phyloP scores from a whole-genome alignment of 2,113 vertebrate genomes.

The Perca flavescens region DNA sequence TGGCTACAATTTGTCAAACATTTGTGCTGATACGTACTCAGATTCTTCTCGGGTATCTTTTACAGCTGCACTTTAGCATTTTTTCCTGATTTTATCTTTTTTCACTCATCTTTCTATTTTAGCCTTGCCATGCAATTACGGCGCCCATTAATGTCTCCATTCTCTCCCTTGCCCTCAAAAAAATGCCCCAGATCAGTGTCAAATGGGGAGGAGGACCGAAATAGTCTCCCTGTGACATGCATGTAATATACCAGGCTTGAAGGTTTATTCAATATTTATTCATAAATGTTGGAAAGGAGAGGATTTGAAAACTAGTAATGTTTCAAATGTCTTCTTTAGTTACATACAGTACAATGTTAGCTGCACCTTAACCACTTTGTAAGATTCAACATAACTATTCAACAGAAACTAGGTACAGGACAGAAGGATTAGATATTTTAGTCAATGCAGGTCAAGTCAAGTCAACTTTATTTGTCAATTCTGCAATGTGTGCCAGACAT shows the following conservation, averaged over 20 bases:
- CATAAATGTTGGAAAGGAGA: conserved; percentile 57
- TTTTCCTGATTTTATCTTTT: conserved; percentile 72
- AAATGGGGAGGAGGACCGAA: conserved; percentile 62
- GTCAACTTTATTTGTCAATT: too few relatives aligned
- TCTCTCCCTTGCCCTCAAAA: conserved; percentile 62
- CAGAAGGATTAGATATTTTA: conserved; percentile 7
- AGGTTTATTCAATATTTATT: conserved; percentile 72
- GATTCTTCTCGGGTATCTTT: conserved; percentile 61
- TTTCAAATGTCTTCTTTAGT: conserved; percentile 44
- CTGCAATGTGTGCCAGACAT: too few relatives aligned
- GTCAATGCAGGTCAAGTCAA: not conserved
- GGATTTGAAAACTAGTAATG: conserved; percentile 27
- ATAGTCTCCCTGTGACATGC: conserved; percentile 69
- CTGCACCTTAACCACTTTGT: conserved; percentile 13
- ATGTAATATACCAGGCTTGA: conserved; percentile 67
- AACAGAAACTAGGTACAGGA: not conserved
- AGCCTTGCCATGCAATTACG: conserved; percentile 67
- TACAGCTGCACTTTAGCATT: conserved; percentile 65
- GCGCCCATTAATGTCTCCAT: conserved; percentile 62
- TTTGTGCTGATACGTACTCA: conserved; percentile 47
- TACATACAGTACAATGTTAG: conserved; percentile 26
- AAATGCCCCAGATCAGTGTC: conserved; percentile 59
- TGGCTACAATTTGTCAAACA: conserved; percentile 47
- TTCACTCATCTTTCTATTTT: conserved; percentile 77
- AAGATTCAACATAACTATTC: conserved; percentile 19